Percentiles rank a stretch among this genome's conserved stretches.
Conservation (phyloP, 2,113 vertebrate species). For the Fukomys damarensis region DNA sequence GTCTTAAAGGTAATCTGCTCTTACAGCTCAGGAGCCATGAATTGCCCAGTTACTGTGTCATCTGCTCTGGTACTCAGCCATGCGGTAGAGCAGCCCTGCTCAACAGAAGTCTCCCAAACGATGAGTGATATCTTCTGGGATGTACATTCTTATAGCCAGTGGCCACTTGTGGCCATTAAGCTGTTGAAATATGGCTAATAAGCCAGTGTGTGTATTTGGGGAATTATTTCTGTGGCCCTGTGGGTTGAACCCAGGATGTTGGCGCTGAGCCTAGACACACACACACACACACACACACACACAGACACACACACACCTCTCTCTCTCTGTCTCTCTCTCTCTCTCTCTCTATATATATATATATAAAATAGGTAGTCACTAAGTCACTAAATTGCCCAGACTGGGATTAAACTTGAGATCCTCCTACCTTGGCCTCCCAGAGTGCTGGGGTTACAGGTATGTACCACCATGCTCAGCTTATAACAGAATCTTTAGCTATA, state of each 20-base stretch:
- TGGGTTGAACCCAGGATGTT: neutral
- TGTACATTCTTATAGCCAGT: neutral
- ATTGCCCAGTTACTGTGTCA: no score
- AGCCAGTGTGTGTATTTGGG: no score
- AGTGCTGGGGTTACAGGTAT: neutral
- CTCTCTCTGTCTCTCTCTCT: no score
- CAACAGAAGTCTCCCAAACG: neutral
- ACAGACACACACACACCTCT: no score
- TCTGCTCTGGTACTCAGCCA: neutral
- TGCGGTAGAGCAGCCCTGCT: no score
- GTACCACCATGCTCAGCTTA: neutral
- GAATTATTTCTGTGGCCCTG: neutral
- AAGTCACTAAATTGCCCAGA: neutral
- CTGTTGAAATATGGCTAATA: neutral
- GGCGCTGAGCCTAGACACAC: neutral
- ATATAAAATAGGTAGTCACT: neutral
- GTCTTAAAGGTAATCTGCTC: neutral
- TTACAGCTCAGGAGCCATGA: accelerated
- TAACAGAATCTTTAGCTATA: neutral
- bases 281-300: no score
- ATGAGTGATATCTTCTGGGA: neutral
- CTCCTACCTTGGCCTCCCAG: neutral
- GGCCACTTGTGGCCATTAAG: neutral
- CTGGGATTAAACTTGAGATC: neutral
- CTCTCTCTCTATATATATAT: no score